Evolutionary conservation across 2,113 vertebrate genomes (phyloP).

Genomic region (Megalops atlanticus): DNA sequence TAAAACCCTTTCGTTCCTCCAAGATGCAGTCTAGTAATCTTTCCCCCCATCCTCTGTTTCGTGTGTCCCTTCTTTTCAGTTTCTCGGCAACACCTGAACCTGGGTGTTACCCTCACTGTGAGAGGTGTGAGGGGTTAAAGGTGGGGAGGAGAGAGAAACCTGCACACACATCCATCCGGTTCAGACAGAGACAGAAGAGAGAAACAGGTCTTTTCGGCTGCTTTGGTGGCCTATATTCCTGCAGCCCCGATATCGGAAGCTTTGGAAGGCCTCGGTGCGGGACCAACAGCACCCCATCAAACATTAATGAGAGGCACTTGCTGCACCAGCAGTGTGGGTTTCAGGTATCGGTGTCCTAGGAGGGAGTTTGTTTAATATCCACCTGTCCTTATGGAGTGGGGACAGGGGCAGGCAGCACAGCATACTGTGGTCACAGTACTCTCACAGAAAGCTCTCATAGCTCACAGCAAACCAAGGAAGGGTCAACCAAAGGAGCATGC

Average conservation of each 20-base stretch:
- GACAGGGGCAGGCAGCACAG: background rate
- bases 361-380: conserved; percentile 52
- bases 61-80: background rate
- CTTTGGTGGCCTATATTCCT: background rate
- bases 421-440: no score
- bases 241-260: background rate
- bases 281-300: conserved; percentile 13
- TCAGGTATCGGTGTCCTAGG: conserved; percentile 66
- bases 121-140: background rate
- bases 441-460: no score
- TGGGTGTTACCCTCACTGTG: background rate
- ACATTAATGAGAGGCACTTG: conserved; percentile 32
- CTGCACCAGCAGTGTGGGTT: conserved; percentile 46
- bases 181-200: background rate
- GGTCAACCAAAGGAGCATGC: no score
- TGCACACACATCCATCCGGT: background rate
- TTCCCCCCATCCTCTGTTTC: background rate
- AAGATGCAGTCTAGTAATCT: background rate
- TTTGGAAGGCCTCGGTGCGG: background rate
- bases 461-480: no score
- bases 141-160: background rate
- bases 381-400: conserved; percentile 39
- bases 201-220: background rate
- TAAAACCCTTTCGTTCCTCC: background rate
- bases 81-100: background rate